These are phyloP conservation scores for Bombus impatiens DNA, from an alignment of 1,140 invertebrate genomes.

Conservation along the genomic window DNA sequence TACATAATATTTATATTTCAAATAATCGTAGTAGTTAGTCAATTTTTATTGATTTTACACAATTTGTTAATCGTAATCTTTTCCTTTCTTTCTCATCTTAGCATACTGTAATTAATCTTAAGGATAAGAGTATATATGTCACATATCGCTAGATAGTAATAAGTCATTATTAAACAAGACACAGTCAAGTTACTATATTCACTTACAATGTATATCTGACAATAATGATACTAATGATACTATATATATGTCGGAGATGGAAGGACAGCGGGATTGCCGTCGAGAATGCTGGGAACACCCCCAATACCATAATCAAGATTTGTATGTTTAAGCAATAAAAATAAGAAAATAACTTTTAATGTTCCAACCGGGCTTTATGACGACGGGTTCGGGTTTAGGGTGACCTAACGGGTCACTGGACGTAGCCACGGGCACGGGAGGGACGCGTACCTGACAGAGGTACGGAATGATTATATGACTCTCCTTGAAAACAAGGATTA, in stretches of 20 bases:
- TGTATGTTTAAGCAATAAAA: too few species aligned
- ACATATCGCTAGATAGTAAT: conserved; percentile 59
- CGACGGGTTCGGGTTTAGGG: too few species aligned
- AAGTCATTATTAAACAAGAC: conserved; percentile 39
- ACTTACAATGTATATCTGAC: conserved; percentile 43
- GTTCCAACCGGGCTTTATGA: too few species aligned
- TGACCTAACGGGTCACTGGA: too few species aligned
- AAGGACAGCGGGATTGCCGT: too few species aligned
- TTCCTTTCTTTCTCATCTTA: neutral
- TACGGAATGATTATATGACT: too few species aligned
- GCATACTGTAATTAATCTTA: neutral
- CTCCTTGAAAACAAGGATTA: too few species aligned
- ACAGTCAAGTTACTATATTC: neutral
- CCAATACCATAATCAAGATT: too few species aligned
- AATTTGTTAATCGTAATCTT: neutral
- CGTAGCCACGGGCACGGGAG: too few species aligned
- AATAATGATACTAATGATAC: conserved; percentile 44
- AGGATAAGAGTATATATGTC: conserved; percentile 9
- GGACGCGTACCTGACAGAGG: too few species aligned
- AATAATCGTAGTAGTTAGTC: neutral
- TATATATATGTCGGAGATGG: neutral
- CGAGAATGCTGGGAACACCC: too few species aligned
- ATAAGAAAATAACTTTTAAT: too few species aligned
- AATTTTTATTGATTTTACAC: neutral
- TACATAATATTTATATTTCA: neutral